Base-by-base conservation (phyloP, 2,888 invertebrate genomes). In the Pristionchus arcanus region DNA sequence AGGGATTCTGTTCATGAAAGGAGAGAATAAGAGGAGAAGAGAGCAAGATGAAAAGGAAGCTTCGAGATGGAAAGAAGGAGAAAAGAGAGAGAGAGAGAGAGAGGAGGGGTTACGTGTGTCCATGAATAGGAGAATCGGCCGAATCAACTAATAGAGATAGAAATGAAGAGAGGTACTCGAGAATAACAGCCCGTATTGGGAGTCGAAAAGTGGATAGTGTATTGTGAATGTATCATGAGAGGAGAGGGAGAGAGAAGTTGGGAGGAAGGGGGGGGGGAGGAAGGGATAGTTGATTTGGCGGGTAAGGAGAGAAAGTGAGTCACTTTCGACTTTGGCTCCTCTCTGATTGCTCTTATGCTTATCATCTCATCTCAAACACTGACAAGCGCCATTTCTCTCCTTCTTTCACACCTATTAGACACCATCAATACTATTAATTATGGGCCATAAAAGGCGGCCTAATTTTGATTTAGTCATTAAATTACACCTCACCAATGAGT, bases 271-370 rank as follows among this genome's bases (percentile, higher is more conserved):
- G 16, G 37, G 34, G 66, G 25, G 25, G 66, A 66, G 66, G 16
- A 37, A 21, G 66, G 25, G 25, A 28, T 31, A 63, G 86, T 37
- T 37, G 42, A 49, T 49, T 37, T 37, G 66, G 66, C 28, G 66
- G 86, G 49, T 37, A 49, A 86, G 37, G 66, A 59, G 86, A 66
- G 63, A 66, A 49, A 63, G 42, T 49, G 86, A 86, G 37, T 86
- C 84, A 53, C 84, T 34, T 34, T 31, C 84, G 55, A 84, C 84
- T 31, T 84, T 55, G 84, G 55, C 53, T 77, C 77, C 77, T 77
- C 42, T 77, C 77, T 77, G 77, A 77, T 77, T 77, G 77, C 77
- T 77, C 77, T 77, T 77, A 77, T 77, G 37, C 77, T 77, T 77
- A 77, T 77, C 77, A 77, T 77, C 77, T 77, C 77, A 34, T 71